phyloP scores from a whole-genome alignment of 2,113 vertebrate species.

The Pipa parva region DNA sequence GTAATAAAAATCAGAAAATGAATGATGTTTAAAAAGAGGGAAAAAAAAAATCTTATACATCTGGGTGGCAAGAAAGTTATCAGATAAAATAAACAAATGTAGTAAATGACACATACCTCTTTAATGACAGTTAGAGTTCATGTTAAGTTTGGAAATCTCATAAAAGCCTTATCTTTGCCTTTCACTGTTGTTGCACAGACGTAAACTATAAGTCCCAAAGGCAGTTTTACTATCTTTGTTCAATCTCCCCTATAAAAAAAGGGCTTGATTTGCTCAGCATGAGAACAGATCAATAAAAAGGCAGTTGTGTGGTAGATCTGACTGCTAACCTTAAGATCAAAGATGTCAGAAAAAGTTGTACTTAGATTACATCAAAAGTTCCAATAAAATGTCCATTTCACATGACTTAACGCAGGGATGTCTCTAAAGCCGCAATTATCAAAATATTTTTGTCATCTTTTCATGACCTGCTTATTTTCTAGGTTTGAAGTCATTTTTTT shows the following conservation, averaged over 20 bases:
- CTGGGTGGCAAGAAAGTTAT: slow-evolving; percentile 69
- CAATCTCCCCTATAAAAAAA: slow-evolving; percentile 79
- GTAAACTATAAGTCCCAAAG: slow-evolving; percentile 76
- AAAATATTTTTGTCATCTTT: slow-evolving; percentile 52
- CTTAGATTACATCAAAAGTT: slow-evolving; percentile 69
- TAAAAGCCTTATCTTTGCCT: slow-evolving; percentile 87
- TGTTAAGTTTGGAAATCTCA: slow-evolving; percentile 79
- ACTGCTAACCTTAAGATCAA: slow-evolving; percentile 75
- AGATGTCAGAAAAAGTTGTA: slow-evolving; percentile 73
- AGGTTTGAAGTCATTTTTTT: too few species aligned
- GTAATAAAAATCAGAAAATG: slow-evolving; percentile 40
- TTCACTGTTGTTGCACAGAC: slow-evolving; percentile 77
- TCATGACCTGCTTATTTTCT: background rate
- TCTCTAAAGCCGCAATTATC: slow-evolving; percentile 48
- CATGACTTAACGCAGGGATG: slow-evolving; percentile 24
- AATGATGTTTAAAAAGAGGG: slow-evolving; percentile 43
- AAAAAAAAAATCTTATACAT: slow-evolving; percentile 51
- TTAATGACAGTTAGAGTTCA: slow-evolving; percentile 78
- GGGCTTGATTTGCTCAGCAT: slow-evolving; percentile 84
- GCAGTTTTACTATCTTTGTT: slow-evolving; percentile 82
- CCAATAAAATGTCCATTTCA: slow-evolving; percentile 54
- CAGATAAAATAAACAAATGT: slow-evolving; percentile 75
- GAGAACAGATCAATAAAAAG: slow-evolving; percentile 91
- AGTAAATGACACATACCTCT: slow-evolving; percentile 74
- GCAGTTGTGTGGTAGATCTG: slow-evolving; percentile 71